phyloP scores from a whole-genome alignment of 2,888 invertebrate genomes.

The Epinotia demarniana region DNA sequence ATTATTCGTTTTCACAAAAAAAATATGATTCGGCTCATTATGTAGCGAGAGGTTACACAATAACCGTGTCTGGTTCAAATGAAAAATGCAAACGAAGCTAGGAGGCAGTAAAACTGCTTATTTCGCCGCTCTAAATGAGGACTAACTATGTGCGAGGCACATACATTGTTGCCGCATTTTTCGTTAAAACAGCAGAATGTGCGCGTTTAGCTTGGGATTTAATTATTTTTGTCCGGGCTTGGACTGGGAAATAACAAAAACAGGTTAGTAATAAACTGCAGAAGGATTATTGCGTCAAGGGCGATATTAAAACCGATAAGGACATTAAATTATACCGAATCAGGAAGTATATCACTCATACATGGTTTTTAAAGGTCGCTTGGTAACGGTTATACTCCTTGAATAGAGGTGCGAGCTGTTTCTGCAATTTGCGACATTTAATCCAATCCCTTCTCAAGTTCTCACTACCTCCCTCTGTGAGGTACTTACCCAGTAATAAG shows the following conservation, averaged over 20 bases:
- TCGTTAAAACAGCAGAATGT: not conserved
- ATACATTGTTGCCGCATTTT: constrained; percentile 3
- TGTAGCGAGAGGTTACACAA: not conserved
- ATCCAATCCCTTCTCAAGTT: no score
- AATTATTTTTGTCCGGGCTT: not conserved
- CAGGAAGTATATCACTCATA: no score
- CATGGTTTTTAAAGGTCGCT: no score
- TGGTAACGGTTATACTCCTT: no score
- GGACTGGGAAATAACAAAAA: not conserved
- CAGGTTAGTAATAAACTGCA: no score
- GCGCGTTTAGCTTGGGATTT: not conserved
- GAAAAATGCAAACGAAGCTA: not conserved
- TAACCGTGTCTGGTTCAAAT: not conserved
- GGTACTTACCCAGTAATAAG: no score
- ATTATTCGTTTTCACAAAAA: not conserved
- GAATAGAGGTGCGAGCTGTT: no score
- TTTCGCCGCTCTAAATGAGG: not conserved
- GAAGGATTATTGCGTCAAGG: no score
- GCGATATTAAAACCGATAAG: no score
- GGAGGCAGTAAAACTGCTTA: not conserved
- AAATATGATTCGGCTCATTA: not conserved
- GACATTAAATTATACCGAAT: no score
- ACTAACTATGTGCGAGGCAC: not conserved
- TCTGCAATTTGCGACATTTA: no score
- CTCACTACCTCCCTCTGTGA: no score